Base-by-base conservation (phyloP, 2,113 vertebrate genomes). In the Paratilapia polleni region DNA sequence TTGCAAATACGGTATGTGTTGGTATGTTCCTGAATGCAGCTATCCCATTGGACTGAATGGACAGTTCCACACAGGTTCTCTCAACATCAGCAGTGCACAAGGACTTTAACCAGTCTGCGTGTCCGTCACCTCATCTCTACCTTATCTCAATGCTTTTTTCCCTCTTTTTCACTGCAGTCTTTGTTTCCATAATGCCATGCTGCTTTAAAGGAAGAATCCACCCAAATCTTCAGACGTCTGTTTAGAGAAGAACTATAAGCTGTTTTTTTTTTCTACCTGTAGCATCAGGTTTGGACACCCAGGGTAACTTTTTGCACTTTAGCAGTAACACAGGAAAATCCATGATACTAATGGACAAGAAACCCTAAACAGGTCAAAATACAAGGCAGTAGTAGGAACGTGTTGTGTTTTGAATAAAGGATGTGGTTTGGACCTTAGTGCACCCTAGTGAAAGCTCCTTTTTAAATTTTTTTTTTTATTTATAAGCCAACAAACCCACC, bases 41-140 rank as follows among this genome's bases (percentile, higher is more conserved):
- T 81, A 83, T 90, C 78, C 81, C 78, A 77, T 78, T 58, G 85
- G 81, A 92, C 84, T 85, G 87, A 91, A 81, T 22, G 81, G 85
- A 78, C 78, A 86, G 66, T 80, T 87, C 80, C 82, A 88, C 62
- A 88, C 89, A 85, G 77, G 80, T 88, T 89, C 84, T 73, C 86
- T 91, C 89, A 92, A 90, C 88, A 90, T 94, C 87, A 84, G 79
- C 91, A 84, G 70, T 59, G 77, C 81, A 86, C 38, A 62, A 75
- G 59, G 62, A 83, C 89, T 80, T 73, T 59, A 49, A 70, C 52
- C 79, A 80, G 80, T 74, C 78, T 83, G 77, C 77, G 76, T 81
- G 56, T 87, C 7, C 85, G 59, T 80, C 68, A 4, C 47, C 11
- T 47, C 64, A 62, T 85, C 52, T 77, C 11, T 58, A 4, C 64